phyloP scores from a whole-genome alignment of 2,113 vertebrate species.

The Boleophthalmus pectinirostris region DNA sequence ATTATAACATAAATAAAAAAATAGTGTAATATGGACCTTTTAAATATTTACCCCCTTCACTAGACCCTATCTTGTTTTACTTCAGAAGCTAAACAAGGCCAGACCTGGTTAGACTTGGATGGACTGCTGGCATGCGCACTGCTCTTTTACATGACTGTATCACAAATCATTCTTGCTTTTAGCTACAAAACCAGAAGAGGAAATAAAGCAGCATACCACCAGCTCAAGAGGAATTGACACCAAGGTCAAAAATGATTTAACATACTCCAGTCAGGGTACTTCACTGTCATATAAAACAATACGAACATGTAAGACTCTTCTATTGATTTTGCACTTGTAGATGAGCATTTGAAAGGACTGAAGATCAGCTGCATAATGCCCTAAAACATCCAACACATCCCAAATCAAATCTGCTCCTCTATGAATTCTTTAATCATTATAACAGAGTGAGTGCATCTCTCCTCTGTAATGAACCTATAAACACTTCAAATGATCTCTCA shows the following conservation, averaged over 20 bases:
- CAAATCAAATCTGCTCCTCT: not conserved
- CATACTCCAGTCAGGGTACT: not conserved
- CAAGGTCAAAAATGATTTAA: not conserved
- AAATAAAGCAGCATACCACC: not conserved
- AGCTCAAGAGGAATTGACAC: not conserved
- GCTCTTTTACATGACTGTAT: not conserved
- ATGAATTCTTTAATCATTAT: not conserved
- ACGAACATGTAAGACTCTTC: not conserved
- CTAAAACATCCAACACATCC: not conserved
- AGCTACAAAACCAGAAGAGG: not conserved
- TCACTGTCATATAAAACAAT: not conserved
- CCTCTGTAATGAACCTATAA: not conserved
- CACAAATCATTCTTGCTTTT: not conserved
- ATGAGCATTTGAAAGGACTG: not conserved
- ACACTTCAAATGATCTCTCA: slow-evolving; percentile 23
- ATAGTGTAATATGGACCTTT: too few relatives aligned
- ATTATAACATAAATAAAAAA: too few relatives aligned
- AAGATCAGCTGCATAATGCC: not conserved
- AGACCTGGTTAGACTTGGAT: too few relatives aligned
- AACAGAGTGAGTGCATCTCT: not conserved
- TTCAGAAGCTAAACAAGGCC: too few relatives aligned
- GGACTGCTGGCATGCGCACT: too few relatives aligned
- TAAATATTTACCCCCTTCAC: too few relatives aligned
- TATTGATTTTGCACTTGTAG: not conserved
- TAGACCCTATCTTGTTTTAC: too few relatives aligned